These are phyloP conservation scores for Pangasius djambal DNA, from an alignment of 2,797 vertebrate species.

Conservation along the genomic window DNA sequence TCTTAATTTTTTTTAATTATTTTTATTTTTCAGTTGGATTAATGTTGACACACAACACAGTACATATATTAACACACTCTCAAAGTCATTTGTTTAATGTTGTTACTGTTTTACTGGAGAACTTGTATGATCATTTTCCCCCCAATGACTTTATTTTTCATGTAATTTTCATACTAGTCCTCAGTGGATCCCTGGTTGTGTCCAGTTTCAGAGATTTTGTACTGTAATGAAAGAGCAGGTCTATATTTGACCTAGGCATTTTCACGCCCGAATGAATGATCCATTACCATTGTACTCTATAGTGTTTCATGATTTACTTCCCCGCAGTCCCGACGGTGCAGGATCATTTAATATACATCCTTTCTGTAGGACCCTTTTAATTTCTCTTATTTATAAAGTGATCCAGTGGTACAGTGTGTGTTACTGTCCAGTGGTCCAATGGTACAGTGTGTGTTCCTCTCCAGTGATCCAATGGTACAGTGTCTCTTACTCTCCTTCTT, in stretches of 20 bases:
- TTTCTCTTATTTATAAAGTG: conserved; percentile 24
- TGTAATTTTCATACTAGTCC: neutral
- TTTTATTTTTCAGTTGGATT: neutral
- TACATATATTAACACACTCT: neutral
- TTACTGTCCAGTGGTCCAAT: no score
- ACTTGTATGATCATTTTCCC: neutral
- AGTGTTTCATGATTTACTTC: neutral
- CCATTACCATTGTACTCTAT: neutral
- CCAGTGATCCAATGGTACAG: no score
- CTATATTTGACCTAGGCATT: neutral
- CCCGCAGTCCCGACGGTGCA: neutral
- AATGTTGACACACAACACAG: neutral
- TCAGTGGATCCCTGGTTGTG: neutral
- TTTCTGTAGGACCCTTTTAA: conserved; percentile 22
- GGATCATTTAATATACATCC: conserved; percentile 3
- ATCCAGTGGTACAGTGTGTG: no score
- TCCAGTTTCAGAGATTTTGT: neutral
- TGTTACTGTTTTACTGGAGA: neutral
- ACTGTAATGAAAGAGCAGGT: neutral
- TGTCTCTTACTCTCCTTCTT: conserved; percentile 13
- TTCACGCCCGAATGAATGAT: neutral
- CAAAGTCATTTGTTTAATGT: neutral
- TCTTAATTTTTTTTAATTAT: neutral
- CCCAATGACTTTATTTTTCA: neutral
- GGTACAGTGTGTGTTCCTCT: no score